Conservation (phyloP, 37 sponge, comb jelly and placozoan species). For the Tethya wilhelma region DNA sequence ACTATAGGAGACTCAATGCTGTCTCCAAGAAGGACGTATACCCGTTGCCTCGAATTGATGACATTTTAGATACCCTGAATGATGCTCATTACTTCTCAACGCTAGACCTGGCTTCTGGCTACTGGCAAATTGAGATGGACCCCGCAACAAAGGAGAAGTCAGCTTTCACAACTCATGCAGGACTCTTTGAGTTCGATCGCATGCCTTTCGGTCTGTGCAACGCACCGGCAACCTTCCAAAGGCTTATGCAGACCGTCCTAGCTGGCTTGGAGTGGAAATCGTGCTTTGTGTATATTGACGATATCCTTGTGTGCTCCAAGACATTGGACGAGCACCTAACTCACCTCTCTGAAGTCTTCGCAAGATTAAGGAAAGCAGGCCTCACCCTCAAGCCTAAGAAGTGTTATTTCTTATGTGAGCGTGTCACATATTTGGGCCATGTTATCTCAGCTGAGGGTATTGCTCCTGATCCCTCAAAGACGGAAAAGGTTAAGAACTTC, state of each 20-base stretch:
- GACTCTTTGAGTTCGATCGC: too few relatives aligned
- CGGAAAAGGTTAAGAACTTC: conserved; percentile 1
- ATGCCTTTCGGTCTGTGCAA: too few relatives aligned
- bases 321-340: conserved; percentile 28
- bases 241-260: conserved; percentile 27
- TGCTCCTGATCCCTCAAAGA: conserved; percentile 5
- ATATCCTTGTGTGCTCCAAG: conserved; percentile 17
- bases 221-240: too few relatives aligned
- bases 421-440: conserved; percentile 24
- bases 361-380: conserved; percentile 19
- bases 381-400: conserved; percentile 42
- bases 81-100: too few relatives aligned
- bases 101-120: too few relatives aligned
- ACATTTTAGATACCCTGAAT: too few relatives aligned
- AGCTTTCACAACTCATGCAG: too few relatives aligned
- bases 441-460: conserved; percentile 33
- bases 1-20: too few relatives aligned
- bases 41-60: too few relatives aligned
- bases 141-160: too few relatives aligned
- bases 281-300: conserved; percentile 38
- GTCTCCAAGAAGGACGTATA: too few relatives aligned
- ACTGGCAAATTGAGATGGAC: too few relatives aligned
- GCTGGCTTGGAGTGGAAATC: conserved; percentile 2
- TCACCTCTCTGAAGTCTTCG: conserved; percentile 24
- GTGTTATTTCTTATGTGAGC: conserved; percentile 19